These are phyloP conservation scores for Radopholus similis DNA, from an alignment of 1,140 invertebrate genomes.

Conservation along the genomic window DNA sequence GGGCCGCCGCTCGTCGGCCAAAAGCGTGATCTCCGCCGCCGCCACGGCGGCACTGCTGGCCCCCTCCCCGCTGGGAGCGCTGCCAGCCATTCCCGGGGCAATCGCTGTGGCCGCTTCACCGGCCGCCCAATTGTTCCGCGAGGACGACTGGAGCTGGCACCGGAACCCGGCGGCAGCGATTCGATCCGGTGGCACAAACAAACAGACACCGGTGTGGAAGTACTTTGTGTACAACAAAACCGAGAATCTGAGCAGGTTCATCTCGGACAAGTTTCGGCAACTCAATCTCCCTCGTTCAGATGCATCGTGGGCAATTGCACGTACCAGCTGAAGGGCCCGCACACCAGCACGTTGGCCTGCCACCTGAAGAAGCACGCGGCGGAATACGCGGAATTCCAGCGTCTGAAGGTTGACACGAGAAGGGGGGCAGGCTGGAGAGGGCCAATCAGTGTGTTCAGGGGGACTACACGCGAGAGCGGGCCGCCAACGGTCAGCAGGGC, in stretches of 20 bases:
- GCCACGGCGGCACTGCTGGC: constrained; percentile 9
- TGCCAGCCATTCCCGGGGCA: constrained; percentile 45
- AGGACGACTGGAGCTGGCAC: constrained; percentile 59
- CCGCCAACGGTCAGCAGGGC: not conserved
- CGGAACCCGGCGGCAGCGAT: constrained; percentile 58
- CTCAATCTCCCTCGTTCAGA: constrained; percentile 35
- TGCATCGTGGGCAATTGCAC: constrained; percentile 58
- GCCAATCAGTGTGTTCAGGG: not conserved
- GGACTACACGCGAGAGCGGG: constrained; percentile 21
- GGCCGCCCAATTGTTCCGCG: constrained; percentile 48
- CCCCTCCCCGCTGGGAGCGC: constrained; percentile 5
- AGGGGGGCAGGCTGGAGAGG: not conserved
- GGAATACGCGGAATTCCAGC: constrained; percentile 59
- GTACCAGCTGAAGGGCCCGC: constrained; percentile 57
- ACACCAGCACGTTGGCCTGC: constrained; percentile 55
- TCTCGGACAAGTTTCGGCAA: not conserved
- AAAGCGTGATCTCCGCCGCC: not conserved
- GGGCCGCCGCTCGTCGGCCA: not conserved
- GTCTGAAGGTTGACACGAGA: constrained; percentile 42
- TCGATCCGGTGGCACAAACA: constrained; percentile 58
- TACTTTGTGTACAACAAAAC: constrained; percentile 58
- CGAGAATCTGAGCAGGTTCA: constrained; percentile 56
- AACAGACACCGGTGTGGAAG: constrained; percentile 59
- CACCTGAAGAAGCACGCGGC: constrained; percentile 56
- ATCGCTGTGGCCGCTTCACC: constrained; percentile 56